Evolutionary conservation across 1,140 invertebrate genomes (phyloP).

Genomic region (Ostrea denselamellosa): DNA sequence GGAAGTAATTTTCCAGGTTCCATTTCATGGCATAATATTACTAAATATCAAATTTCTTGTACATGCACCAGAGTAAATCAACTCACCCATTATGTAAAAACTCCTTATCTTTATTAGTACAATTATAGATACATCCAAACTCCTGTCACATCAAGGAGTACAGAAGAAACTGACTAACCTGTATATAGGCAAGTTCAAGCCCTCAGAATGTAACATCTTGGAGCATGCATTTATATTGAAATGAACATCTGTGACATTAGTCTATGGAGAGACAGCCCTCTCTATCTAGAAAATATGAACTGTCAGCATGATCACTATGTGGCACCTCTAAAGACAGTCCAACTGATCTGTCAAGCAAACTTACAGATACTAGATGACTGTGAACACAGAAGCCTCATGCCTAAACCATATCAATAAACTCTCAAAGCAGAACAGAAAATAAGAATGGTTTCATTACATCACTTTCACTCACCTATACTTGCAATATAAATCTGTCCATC

Average conservation of each 20-base stretch:
- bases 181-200: neutral
- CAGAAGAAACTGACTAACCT: neutral
- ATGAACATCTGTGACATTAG: slow-evolving; percentile 9
- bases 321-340: neutral
- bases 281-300: neutral
- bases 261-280: neutral
- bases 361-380: too few species aligned
- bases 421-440: neutral
- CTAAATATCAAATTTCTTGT: neutral
- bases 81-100: neutral
- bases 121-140: neutral
- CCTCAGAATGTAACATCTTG: slow-evolving; percentile 12
- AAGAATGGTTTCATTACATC: neutral
- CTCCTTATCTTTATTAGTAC: neutral
- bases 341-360: too few species aligned
- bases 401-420: neutral
- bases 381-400: too few species aligned
- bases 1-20: neutral
- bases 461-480: neutral
- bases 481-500: neutral
- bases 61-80: neutral
- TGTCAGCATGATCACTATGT: neutral
- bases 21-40: neutral
- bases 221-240: neutral
- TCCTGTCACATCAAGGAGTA: neutral